These are phyloP conservation scores for Onychostoma macrolepis DNA, from an alignment of 2,113 vertebrate species.

Conservation along the genomic window DNA sequence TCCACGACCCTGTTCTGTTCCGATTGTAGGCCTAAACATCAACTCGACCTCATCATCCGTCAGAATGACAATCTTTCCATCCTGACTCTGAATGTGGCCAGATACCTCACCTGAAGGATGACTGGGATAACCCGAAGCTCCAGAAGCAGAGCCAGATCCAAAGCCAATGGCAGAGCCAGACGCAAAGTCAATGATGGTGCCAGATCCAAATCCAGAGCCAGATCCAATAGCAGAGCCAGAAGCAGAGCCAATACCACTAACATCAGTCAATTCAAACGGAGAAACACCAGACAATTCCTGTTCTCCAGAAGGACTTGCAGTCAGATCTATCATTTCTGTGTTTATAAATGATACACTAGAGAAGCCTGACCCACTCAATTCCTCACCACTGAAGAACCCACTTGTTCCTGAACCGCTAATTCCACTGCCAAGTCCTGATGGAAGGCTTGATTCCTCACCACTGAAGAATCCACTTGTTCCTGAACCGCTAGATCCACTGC, in stretches of 20 bases:
- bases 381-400: constrained; percentile 8
- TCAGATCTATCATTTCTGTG: constrained; percentile 75
- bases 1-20: constrained; percentile 79
- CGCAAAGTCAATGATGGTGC: neutral
- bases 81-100: constrained; percentile 21
- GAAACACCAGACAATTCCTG: constrained; percentile 82
- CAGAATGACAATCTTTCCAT: constrained; percentile 71
- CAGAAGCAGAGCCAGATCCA: constrained; percentile 63
- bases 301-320: constrained; percentile 69
- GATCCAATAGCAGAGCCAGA: neutral
- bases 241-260: constrained; percentile 65
- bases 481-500: constrained; percentile 56
- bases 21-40: constrained; percentile 65
- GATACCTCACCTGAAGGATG: constrained; percentile 53
- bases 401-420: constrained; percentile 58
- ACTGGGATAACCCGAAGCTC: constrained; percentile 57
- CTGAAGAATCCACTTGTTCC: constrained; percentile 18
- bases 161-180: neutral
- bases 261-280: constrained; percentile 67
- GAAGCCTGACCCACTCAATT: constrained; percentile 48
- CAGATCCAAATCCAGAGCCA: neutral
- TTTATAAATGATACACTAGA: constrained; percentile 70
- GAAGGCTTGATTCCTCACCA: constrained; percentile 25
- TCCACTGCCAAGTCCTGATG: constrained; percentile 66
- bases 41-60: constrained; percentile 76